These are phyloP conservation scores for Heterohyrax brucei DNA, from an alignment of 2,797 vertebrate species.

Conservation along the genomic window DNA sequence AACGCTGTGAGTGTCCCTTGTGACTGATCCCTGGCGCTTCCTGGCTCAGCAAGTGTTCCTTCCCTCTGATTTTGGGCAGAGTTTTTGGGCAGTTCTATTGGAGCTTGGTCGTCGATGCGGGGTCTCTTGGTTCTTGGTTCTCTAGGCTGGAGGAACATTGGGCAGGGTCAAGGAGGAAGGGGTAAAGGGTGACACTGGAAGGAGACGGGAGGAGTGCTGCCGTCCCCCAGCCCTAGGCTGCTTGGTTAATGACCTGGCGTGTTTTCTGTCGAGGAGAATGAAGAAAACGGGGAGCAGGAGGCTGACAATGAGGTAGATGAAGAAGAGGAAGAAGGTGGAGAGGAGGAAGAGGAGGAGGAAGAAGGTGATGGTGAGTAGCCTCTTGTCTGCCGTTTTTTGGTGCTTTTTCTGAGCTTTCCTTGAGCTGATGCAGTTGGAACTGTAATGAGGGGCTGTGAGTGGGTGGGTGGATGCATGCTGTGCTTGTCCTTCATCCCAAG, in stretches of 20 bases:
- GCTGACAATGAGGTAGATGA: slow-evolving; percentile 97
- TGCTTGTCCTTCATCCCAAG: neutral
- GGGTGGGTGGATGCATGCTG: neutral
- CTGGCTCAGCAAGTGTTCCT: neutral
- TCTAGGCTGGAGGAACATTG: too few species aligned
- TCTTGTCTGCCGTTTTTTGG: neutral
- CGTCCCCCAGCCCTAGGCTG: neutral
- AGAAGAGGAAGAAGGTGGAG: slow-evolving; percentile 96
- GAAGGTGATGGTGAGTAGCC: slow-evolving; percentile 94
- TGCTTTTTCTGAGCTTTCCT: rapidly evolving
- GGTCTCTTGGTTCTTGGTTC: neutral
- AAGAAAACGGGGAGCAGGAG: slow-evolving; percentile 97
- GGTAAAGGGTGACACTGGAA: rapidly evolving
- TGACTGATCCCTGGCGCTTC: neutral
- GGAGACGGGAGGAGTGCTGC: neutral
- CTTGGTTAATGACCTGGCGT: neutral
- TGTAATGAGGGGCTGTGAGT: neutral
- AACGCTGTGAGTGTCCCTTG: slow-evolving; percentile 93
- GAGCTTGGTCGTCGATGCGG: too few species aligned
- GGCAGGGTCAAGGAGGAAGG: neutral
- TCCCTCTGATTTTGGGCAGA: neutral
- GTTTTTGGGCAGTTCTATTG: neutral
- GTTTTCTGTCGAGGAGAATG: slow-evolving; percentile 93
- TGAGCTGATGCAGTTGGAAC: neutral
- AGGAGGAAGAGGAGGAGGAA: slow-evolving; percentile 94